phyloP scores from a whole-genome alignment of 2,888 invertebrate genomes.

The Crossocerus cetratus region DNA sequence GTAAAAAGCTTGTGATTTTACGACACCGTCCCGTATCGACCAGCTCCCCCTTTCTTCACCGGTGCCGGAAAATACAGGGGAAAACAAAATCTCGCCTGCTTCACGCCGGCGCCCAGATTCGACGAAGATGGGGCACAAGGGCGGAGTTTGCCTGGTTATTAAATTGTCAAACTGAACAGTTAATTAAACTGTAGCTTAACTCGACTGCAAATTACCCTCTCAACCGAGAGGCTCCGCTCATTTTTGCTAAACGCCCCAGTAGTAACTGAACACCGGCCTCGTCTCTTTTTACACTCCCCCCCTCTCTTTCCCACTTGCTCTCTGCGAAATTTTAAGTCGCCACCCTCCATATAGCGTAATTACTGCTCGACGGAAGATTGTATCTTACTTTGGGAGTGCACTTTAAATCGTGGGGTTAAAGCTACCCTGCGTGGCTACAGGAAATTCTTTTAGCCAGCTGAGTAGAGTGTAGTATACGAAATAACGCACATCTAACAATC shows the following conservation, averaged over 20 bases:
- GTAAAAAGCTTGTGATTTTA: neutral
- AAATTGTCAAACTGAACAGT: constrained; percentile 9
- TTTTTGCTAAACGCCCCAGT: constrained; percentile 5
- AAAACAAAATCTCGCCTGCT: no score
- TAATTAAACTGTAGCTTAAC: constrained; percentile 19
- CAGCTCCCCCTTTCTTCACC: no score
- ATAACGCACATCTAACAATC: no score
- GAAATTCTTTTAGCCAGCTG: no score
- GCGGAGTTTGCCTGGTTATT: constrained; percentile 1
- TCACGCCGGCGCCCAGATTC: neutral
- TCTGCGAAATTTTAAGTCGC: constrained; percentile 1
- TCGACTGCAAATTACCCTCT: constrained; percentile 14
- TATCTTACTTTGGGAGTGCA: neutral
- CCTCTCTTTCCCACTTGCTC: neutral
- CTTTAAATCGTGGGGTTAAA: no score
- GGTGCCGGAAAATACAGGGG: no score
- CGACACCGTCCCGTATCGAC: no score
- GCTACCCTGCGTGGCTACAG: no score
- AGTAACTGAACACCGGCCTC: neutral
- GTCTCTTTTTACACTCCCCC: neutral
- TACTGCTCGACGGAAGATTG: neutral
- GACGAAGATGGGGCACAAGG: neutral
- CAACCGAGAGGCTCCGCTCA: neutral
- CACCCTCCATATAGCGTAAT: neutral
- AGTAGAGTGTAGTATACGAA: no score